Percentiles rank a stretch among this genome's conserved stretches.
Conservation (phyloP, 2,113 vertebrate genomes). For the Apteryx mantelli region DNA sequence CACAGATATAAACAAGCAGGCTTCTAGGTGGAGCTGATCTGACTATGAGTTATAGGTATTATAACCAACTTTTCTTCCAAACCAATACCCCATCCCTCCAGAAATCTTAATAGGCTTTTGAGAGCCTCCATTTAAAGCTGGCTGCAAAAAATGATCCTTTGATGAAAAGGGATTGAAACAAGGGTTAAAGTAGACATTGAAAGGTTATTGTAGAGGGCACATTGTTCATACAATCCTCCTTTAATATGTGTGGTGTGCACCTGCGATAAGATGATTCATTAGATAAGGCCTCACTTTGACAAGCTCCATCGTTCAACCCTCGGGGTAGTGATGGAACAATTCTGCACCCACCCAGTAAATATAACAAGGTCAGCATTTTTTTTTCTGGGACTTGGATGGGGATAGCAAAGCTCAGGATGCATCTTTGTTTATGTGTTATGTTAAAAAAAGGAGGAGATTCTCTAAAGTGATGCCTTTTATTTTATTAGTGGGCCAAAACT, state of each 20-base stretch:
- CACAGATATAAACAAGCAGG: slow-evolving; percentile 52
- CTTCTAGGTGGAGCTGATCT: slow-evolving; percentile 55
- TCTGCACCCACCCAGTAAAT: slow-evolving; percentile 92
- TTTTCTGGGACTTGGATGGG: slow-evolving; percentile 64
- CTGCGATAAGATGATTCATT: slow-evolving; percentile 99
- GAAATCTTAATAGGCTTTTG: slow-evolving; percentile 82
- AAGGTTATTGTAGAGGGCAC: slow-evolving; percentile 90
- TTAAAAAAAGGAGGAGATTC: background rate
- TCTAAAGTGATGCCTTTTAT: background rate
- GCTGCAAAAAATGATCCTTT: slow-evolving; percentile 84
- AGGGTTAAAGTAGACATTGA: slow-evolving; percentile 91
- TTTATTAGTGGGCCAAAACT: background rate
- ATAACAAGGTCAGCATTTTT: slow-evolving; percentile 98
- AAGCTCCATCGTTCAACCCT: slow-evolving; percentile 99
- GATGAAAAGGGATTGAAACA: slow-evolving; percentile 88
- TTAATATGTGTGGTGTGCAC: slow-evolving; percentile 95
- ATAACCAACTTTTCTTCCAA: slow-evolving; percentile 77
- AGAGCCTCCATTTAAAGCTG: slow-evolving; percentile 79
- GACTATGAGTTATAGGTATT: slow-evolving; percentile 77
- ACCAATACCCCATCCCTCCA: slow-evolving; percentile 70
- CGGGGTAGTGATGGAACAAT: slow-evolving; percentile 97
- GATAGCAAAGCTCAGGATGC: slow-evolving; percentile 67
- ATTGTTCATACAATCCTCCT: slow-evolving; percentile 90
- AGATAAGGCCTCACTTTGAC: slow-evolving; percentile 92
- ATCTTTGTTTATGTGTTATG: slow-evolving; percentile 75